Percentiles rank a stretch among this genome's conserved stretches.
phyloP scores from a whole-genome alignment of 64 coral and sea anemone species.

The Catalaphyllia jardinei region DNA sequence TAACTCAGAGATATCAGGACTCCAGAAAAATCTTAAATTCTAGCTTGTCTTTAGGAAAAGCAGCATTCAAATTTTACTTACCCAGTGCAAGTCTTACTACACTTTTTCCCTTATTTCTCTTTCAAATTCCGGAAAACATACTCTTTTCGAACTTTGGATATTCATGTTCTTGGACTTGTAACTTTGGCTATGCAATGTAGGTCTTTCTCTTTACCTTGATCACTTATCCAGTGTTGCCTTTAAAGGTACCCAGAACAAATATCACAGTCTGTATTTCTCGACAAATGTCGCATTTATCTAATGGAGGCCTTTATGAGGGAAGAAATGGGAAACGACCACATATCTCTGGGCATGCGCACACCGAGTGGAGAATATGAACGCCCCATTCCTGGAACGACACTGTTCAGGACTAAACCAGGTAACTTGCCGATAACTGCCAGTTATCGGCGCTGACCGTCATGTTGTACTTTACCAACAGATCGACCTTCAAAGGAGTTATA shows the following conservation, averaged over 20 bases:
- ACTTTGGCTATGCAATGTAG: no score
- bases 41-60: no score
- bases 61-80: no score
- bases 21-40: no score
- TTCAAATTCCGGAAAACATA: no score
- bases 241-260: conserved; percentile 44
- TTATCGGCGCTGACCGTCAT: no score
- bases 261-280: conserved; percentile 8
- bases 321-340: conserved; percentile 7
- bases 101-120: no score
- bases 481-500: no score
- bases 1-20: no score
- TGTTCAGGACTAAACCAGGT: conserved; percentile 66
- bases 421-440: not conserved
- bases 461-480: no score
- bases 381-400: conserved; percentile 30
- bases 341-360: conserved; percentile 47
- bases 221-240: not conserved
- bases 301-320: conserved; percentile 65
- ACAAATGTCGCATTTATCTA: conserved; percentile 42
- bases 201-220: not conserved
- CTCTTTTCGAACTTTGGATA: no score
- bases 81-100: no score
- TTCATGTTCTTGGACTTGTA: not conserved
- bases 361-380: conserved; percentile 26